These are phyloP conservation scores for Drosophila tani DNA, from an alignment of 1,140 invertebrate genomes.

Conservation along the genomic window DNA sequence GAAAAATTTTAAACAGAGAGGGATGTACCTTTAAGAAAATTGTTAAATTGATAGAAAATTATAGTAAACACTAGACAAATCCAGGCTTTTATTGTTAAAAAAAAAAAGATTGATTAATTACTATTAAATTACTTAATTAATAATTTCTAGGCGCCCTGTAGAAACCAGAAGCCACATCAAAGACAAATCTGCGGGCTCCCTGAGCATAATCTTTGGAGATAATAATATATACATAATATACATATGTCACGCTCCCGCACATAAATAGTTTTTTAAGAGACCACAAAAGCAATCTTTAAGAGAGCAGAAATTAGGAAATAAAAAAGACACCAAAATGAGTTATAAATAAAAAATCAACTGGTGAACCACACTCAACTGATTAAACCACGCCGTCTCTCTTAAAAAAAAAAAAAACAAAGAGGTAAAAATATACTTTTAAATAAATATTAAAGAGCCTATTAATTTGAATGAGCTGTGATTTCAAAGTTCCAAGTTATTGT, in stretches of 20 bases:
- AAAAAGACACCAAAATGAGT: slow-evolving; percentile 5
- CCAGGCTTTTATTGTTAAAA: too few relatives aligned
- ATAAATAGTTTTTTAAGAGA: slow-evolving; percentile 19
- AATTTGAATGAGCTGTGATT: slow-evolving; percentile 44
- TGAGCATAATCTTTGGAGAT: not conserved
- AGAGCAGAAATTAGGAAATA: slow-evolving; percentile 12
- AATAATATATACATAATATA: not conserved
- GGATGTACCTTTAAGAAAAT: too few relatives aligned
- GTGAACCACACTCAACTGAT: slow-evolving; percentile 3
- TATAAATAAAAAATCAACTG: slow-evolving; percentile 67
- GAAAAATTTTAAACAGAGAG: not conserved
- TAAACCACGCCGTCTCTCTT: slow-evolving; percentile 1
- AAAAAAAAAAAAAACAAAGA: slow-evolving; percentile 42
- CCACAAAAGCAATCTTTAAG: slow-evolving; percentile 10
- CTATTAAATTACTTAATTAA: too few relatives aligned
- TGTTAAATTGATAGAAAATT: too few relatives aligned
- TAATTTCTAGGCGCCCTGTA: too few relatives aligned
- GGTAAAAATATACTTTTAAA: slow-evolving; percentile 8
- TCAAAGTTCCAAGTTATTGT: slow-evolving; percentile 15
- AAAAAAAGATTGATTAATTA: too few relatives aligned
- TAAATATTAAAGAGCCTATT: slow-evolving; percentile 47
- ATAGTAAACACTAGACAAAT: too few relatives aligned
- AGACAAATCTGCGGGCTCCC: slow-evolving; percentile 9
- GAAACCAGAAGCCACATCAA: too few relatives aligned
- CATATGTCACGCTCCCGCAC: not conserved